Base-by-base conservation (phyloP, 2,113 vertebrate species). In the Platanista minor region DNA sequence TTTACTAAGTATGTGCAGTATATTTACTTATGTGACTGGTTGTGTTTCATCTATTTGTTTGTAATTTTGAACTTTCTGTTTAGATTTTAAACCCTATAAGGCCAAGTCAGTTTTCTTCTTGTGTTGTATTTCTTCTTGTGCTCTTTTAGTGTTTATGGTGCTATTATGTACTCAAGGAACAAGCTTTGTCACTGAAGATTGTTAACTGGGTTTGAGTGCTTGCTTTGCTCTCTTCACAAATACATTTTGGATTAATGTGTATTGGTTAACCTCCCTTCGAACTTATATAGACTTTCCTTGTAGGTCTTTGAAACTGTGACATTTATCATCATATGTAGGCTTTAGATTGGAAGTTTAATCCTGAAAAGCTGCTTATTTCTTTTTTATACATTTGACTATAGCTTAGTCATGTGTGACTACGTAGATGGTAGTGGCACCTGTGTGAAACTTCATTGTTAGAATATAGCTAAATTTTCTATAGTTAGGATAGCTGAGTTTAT, bases 161-260 rank as follows among this genome's bases (percentile, higher is more conserved):
- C 80, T 88, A 36, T 57, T 61, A 43, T 62, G 36, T 1, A 41
- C 3, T 66, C 3, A 39, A 94, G n/a, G 33, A 85, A 12, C 43
- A 85, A n/a, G 3, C 15, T 52, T 74, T 85, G 49, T 52, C 89
- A 89, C 23, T 89, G n/a, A 78, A 86, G n/a, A 52, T 86, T 86
- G 31, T 93, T 95, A 91, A 69, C 27, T 93, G 61, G 21, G 23
- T 94, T 92, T 86, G 27, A 75, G 43, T 75, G 62, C 46, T 87
- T 89, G 14, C 61, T 23, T 92, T 90, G 61, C 92, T 94, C 83
- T 92, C 13, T 78, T 89, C 87, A 78, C n/a, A 64, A 81, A 81
- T 85, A 20, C 33, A 57, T 64, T 80, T 88, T 90, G 36, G 31
- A 81, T 95, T 86, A 41, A 20, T 69, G 54, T 59, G 33, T 86